Base-by-base conservation (phyloP, 2,797 vertebrate genomes). In the Hydrocynus forskahlii region DNA sequence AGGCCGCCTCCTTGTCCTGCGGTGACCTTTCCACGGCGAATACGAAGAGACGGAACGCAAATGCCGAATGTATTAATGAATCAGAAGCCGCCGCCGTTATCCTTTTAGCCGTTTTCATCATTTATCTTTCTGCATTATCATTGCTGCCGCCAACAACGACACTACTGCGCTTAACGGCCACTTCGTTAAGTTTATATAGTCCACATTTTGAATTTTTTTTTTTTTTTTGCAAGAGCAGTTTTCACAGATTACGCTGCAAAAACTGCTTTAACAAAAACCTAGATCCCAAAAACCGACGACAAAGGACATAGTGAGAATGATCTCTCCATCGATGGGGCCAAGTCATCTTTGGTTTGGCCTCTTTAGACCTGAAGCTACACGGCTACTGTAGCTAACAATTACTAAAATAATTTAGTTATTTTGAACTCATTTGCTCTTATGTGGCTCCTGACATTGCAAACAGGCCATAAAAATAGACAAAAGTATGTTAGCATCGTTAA, bases 31-130 rank as follows among this genome's bases (percentile, higher is more conserved):
- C 25, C 0, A 35, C n/a, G 50, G 69, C 16, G 69, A 48, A 54
- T 55, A 38, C 52, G 48, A 72, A 54, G 50, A 72, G 69, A 29
- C 8, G 69, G 50, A 72, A 66, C 40, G 63, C 40, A 66, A 66
- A 66, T 40, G 38, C 63, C 19, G 63, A 43, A 17, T 66, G 63
- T 66, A n/a, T 66, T 66, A 40, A 40, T 66, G 63, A 66, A 66
- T 19, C 63, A 4, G 25, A 29, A 29, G 23, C 29, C 60, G 19
- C 66, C 12, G 21, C 48, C 21, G 43, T 69, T 48, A 14, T 23
- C 43, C 45, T 50, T 70, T 25, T 52, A 7, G 12, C 29, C 25
- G 0, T 14, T 63, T 14, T 63, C 29, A 63, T 63, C 60, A 29
- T 16, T 5, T 7, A 54, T n/a, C 57, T 5, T n/a, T 17, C 62